Evolutionary conservation across 2,888 invertebrate species (phyloP).

Genomic region (Drosophila maculinotata): DNA sequence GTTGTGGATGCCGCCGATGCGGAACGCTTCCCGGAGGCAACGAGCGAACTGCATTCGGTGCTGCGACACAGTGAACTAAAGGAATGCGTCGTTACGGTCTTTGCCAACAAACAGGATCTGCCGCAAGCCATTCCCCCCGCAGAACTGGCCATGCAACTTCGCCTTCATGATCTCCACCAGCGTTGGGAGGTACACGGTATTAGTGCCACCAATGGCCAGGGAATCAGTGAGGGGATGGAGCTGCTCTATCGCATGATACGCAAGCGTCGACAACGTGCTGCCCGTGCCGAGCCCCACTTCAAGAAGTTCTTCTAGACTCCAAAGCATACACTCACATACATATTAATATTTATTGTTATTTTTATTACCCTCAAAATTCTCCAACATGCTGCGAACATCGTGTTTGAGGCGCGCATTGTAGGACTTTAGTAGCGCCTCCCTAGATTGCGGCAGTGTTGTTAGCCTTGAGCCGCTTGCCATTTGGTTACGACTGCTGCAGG

Average conservation of each 20-base stretch:
- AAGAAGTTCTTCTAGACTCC: not conserved
- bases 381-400: conserved; percentile 98
- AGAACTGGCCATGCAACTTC: conserved; percentile 24
- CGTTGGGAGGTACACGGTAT: conserved; percentile 41
- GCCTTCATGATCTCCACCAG: conserved; percentile 31
- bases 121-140: conserved; percentile 60
- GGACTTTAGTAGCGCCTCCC: conserved; percentile 97
- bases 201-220: conserved; percentile 26
- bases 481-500: not conserved
- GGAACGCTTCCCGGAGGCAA: conserved; percentile 64
- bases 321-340: conserved; percentile 54
- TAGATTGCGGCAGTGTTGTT: conserved; percentile 91
- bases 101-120: conserved; percentile 82
- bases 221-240: conserved; percentile 40
- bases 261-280: conserved; percentile 6
- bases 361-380: conserved; percentile 95
- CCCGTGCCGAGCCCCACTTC: not conserved
- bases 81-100: conserved; percentile 68
- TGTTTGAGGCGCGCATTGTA: conserved; percentile 97
- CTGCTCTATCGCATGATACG: conserved; percentile 41
- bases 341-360: not conserved
- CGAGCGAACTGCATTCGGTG: conserved; percentile 67
- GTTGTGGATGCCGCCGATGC: conserved; percentile 77
- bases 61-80: conserved; percentile 64
- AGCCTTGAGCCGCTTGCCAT: conserved; percentile 57